phyloP scores from a whole-genome alignment of 2,888 invertebrate species.

The Drosophila fungiperda region DNA sequence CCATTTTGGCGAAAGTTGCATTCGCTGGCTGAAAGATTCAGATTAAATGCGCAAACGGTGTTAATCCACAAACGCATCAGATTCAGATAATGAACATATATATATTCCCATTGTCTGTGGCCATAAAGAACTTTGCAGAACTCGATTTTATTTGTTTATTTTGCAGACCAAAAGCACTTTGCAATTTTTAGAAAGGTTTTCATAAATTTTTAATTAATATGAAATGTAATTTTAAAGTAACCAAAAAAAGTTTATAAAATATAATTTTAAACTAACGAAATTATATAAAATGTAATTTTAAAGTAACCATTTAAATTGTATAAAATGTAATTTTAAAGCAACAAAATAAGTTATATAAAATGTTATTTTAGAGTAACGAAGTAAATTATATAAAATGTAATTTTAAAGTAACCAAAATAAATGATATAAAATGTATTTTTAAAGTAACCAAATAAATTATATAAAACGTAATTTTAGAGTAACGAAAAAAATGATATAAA shows the following conservation, averaged over 20 bases:
- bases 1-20: constrained; percentile 55
- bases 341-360: background rate
- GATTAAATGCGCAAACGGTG: constrained; percentile 37
- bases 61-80: constrained; percentile 34
- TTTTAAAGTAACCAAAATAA: background rate
- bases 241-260: background rate
- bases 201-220: background rate
- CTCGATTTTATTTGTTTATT: background rate
- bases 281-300: background rate
- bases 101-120: background rate
- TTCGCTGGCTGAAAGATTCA: constrained; percentile 36
- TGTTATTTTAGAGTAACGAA: background rate
- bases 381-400: background rate
- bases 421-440: background rate
- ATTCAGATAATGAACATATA: background rate
- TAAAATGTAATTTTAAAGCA: background rate
- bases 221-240: background rate
- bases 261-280: background rate
- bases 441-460: background rate
- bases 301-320: background rate
- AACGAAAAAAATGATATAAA: too few species aligned
- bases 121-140: background rate
- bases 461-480: too few species aligned
- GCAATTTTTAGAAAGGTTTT: background rate
- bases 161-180: background rate